Evolutionary conservation across 2,113 vertebrate genomes (phyloP).

Genomic region (Atractosteus spatula): DNA sequence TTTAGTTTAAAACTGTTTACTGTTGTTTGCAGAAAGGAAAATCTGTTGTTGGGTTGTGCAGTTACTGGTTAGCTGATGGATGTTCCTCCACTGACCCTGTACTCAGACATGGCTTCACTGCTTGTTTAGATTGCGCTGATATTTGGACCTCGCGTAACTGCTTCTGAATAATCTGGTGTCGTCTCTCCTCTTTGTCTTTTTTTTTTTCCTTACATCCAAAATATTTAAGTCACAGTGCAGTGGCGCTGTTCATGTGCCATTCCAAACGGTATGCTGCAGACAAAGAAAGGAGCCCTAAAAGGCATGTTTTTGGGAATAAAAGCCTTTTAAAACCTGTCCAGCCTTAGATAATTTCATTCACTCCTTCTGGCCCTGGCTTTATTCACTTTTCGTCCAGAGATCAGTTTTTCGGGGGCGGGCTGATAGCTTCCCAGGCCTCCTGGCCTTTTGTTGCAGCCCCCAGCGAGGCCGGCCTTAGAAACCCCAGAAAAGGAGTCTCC

Average conservation of each 20-base stretch:
- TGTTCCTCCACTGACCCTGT: constrained; percentile 71
- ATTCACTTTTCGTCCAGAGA: constrained; percentile 91
- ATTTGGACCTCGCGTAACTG: constrained; percentile 76
- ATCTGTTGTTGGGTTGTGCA: constrained; percentile 69
- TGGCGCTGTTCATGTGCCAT: constrained; percentile 68
- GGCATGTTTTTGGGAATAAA: constrained; percentile 82
- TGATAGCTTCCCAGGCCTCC: constrained; percentile 97
- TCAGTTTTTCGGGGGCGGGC: constrained; percentile 93
- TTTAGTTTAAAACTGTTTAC: constrained; percentile 80
- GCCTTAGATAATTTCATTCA: constrained; percentile 99
- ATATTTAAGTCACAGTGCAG: constrained; percentile 76
- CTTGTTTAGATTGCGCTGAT: constrained; percentile 81
- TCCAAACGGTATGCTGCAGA: constrained; percentile 68
- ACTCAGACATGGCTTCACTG: constrained; percentile 82
- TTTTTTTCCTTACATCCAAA: constrained; percentile 45
- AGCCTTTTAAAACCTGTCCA: constrained; percentile 97
- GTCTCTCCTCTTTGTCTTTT: constrained; percentile 61
- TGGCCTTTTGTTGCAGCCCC: constrained; percentile 83
- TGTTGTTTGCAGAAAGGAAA: constrained; percentile 67
- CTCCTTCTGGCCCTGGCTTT: constrained; percentile 84
- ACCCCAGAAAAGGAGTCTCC: constrained; percentile 82
- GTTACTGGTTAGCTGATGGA: constrained; percentile 77
- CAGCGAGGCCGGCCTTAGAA: constrained; percentile 65
- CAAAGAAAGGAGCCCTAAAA: constrained; percentile 84
- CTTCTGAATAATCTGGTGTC: constrained; percentile 85